phyloP scores from a whole-genome alignment of 37 sponge, comb jelly and placozoan species.

The Aphrocallistes beatrix region DNA sequence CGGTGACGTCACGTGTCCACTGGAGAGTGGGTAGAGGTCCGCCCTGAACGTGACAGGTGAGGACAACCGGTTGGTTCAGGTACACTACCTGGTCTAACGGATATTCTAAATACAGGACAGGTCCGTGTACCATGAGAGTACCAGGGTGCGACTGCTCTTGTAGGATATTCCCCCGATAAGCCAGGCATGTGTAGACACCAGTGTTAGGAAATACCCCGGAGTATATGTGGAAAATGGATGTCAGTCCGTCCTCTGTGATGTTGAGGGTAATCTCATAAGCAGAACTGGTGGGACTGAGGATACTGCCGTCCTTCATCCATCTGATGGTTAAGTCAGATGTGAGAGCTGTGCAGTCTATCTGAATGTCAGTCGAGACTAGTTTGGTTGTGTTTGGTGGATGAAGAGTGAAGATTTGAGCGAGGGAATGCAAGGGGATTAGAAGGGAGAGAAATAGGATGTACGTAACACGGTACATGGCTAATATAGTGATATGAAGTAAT shows the following conservation, averaged over 20 bases:
- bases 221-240: not conserved
- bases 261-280: not conserved
- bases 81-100: not conserved
- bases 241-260: not conserved
- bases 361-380: not conserved
- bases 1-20: not conserved
- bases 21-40: not conserved
- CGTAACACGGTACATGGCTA: not conserved
- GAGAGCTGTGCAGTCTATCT: not conserved
- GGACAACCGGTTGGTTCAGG: slow-evolving; percentile 14
- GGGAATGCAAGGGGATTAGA: not conserved
- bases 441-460: not conserved
- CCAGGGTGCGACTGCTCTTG: not conserved
- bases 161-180: not conserved
- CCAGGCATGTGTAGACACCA: slow-evolving; percentile 11
- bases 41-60: not conserved
- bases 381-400: not conserved
- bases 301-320: not conserved
- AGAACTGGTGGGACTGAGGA: not conserved
- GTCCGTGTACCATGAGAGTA: not conserved
- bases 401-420: not conserved
- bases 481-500: too few species aligned
- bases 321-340: not conserved
- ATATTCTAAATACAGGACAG: not conserved
- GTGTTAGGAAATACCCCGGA: slow-evolving; percentile 4